These are phyloP conservation scores for Leptinotarsa undecemlineata DNA, from an alignment of 1,140 invertebrate species.

Conservation along the genomic window DNA sequence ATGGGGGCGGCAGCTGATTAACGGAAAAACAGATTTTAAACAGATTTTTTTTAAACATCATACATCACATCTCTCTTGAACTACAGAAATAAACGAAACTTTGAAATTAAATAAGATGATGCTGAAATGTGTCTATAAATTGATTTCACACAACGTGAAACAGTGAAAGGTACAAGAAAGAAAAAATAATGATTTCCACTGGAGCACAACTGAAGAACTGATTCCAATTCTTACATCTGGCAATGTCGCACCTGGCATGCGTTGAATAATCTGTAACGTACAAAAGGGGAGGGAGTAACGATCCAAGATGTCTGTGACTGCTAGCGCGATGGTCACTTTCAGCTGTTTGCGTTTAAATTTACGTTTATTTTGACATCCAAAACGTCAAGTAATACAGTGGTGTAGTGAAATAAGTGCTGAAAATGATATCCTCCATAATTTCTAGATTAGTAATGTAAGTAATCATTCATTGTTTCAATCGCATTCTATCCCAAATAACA, in stretches of 20 bases:
- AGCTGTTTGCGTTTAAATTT: conserved; percentile 27
- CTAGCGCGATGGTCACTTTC: conserved; percentile 22
- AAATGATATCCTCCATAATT: conserved; percentile 43
- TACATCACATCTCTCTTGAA: too few species aligned
- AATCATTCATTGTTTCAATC: conserved; percentile 15
- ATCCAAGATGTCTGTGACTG: conserved; percentile 33
- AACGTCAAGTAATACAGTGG: conserved; percentile 13
- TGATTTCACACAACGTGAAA: too few species aligned
- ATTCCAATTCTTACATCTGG: not conserved
- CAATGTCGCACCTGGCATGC: not conserved
- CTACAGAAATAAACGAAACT: too few species aligned
- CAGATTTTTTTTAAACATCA: too few species aligned
- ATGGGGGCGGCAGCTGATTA: too few species aligned
- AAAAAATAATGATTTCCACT: too few species aligned
- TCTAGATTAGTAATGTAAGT: conserved; percentile 45
- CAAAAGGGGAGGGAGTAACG: not conserved
- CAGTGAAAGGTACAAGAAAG: too few species aligned
- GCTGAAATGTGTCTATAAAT: too few species aligned
- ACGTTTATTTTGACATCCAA: conserved; percentile 31
- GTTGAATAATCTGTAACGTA: not conserved
- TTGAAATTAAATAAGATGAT: too few species aligned
- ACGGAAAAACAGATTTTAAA: too few species aligned
- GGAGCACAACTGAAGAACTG: too few species aligned
- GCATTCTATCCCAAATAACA: not conserved
- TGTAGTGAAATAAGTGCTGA: conserved; percentile 8